phyloP scores from a whole-genome alignment of 2,113 vertebrate species.

The Anarrhichthys ocellatus region DNA sequence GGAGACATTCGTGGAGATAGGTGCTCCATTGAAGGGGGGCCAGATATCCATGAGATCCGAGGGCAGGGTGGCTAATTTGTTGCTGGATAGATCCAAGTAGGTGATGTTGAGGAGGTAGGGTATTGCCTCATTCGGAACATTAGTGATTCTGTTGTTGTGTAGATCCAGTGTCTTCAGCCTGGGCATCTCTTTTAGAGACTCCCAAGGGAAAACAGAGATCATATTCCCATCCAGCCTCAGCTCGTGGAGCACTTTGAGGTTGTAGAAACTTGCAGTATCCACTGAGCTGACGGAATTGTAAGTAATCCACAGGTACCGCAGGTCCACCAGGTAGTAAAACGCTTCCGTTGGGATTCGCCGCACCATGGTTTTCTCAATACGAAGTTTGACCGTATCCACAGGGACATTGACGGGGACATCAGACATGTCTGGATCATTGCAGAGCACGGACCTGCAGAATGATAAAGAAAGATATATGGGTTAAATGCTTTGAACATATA shows the following conservation, averaged over 20 bases:
- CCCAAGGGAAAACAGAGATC: slow-evolving; percentile 92
- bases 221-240: slow-evolving; percentile 93
- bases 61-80: slow-evolving; percentile 91
- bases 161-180: slow-evolving; percentile 90
- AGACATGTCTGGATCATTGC: slow-evolving; percentile 95
- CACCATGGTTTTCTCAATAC: slow-evolving; percentile 92
- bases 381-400: slow-evolving; percentile 91
- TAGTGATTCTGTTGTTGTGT: slow-evolving; percentile 92
- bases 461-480: background rate
- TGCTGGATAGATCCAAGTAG: slow-evolving; percentile 96
- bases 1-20: slow-evolving; percentile 61
- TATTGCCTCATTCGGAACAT: slow-evolving; percentile 84
- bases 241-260: slow-evolving; percentile 93
- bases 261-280: slow-evolving; percentile 92
- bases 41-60: slow-evolving; percentile 94
- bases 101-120: slow-evolving; percentile 88
- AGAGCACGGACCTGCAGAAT: slow-evolving; percentile 89
- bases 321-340: slow-evolving; percentile 95
- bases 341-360: slow-evolving; percentile 89
- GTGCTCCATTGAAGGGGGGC: slow-evolving; percentile 86
- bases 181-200: slow-evolving; percentile 91
- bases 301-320: slow-evolving; percentile 94
- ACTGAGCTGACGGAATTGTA: slow-evolving; percentile 90
- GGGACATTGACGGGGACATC: slow-evolving; percentile 93
- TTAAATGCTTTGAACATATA: background rate